A percentile compares a stretch with the other conserved stretches of the same genome.
Conservation (phyloP, 2,113 vertebrate species). For the Lynx canadensis region DNA sequence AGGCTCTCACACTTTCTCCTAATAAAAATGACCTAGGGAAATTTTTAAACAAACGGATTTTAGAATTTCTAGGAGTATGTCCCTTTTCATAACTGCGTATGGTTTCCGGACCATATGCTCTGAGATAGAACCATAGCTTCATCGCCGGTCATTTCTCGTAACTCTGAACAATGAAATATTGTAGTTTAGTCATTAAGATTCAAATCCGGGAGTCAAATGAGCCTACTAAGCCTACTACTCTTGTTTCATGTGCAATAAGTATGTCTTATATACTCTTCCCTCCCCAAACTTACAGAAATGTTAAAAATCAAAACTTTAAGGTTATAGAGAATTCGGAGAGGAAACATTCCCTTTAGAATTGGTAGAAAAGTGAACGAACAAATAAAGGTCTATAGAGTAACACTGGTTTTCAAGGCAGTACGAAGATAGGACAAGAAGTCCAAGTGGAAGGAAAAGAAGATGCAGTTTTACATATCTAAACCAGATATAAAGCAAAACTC, state of each 20-base stretch:
- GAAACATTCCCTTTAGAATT: background rate
- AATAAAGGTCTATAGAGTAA: background rate
- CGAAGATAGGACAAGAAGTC: background rate
- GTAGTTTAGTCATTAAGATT: accelerated
- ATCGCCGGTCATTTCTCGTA: background rate
- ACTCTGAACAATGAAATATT: background rate
- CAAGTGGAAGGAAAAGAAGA: no score
- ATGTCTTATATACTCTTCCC: background rate
- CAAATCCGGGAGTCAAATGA: background rate
- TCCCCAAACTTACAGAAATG: background rate
- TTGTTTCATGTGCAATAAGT: background rate
- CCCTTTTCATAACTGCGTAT: background rate
- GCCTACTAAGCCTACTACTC: background rate
- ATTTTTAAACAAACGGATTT: background rate
- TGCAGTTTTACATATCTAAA: background rate
- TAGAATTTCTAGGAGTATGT: background rate
- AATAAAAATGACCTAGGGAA: background rate
- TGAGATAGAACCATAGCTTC: background rate
- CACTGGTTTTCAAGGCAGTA: accelerated
- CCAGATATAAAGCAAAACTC: background rate
- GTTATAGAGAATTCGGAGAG: background rate
- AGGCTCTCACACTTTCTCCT: background rate
- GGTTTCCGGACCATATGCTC: background rate
- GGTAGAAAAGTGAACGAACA: background rate
- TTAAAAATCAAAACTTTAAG: background rate